Evolutionary conservation across 2,113 vertebrate species (phyloP), one percentile per base, ranked within the genome.

Genomic region (crab-eating macaque (Macaca fascicularis)): DNA sequence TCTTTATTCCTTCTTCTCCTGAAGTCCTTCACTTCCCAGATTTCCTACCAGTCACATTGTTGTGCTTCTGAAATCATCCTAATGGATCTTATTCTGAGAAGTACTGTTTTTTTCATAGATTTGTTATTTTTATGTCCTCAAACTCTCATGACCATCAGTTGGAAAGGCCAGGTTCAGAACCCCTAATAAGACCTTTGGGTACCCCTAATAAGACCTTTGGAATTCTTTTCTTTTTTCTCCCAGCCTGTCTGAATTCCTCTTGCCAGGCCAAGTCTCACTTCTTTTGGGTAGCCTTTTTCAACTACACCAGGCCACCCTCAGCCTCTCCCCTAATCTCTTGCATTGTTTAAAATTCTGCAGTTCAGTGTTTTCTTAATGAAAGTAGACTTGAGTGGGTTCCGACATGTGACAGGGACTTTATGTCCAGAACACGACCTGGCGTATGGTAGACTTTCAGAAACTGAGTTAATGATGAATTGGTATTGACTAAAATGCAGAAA

Each of bases 101-200:
- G 30, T 11, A 27, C 5, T 30, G 61, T 79, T 80, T 81, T 52
- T 80, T 75, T 76, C 40, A 52, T 70, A 61, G 91, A 69, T 82
- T 40, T 4, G 1, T 95, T 92, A 38, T 82, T 79, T 94, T 90
- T 84, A 30, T 74, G 64, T 1, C n/a, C 69, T 85, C 67, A 59
- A 81, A 74, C 22, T 76, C 19, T 64, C 27, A 7, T n/a, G 79
- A 38, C 67, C 38, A 30, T 95, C 38, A 70, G 32, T 64, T 92
- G 20, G 52, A 78, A 95, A 94, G 75, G 30, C 45, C 35, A 67
- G 61, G 61, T 92, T 91, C 32, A 87, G 87, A 93, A 95, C 74
- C 30, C 38, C 20, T 89, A 80, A 17, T 38, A 74, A 85, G 52
- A 90, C 32, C 30, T 67, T 38, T 59, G 52, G 52, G 10, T 64